Conservation (phyloP, 2,113 vertebrate species). For the Oncorhynchus mykiss region DNA sequence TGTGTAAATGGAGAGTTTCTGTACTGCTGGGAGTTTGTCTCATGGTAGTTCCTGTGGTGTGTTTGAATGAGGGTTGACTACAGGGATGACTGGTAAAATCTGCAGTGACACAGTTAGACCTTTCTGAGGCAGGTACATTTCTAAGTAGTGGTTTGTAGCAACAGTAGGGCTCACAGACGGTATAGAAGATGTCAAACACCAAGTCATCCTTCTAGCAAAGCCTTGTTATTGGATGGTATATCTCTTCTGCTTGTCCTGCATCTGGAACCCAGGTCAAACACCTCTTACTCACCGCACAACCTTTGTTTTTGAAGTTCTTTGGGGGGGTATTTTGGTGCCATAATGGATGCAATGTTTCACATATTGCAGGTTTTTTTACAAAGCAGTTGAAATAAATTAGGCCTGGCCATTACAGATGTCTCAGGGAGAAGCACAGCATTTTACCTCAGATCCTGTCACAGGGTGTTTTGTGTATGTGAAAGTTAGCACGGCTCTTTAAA, state of each 20-base stretch:
- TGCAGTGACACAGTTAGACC: neutral
- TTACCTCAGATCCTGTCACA: neutral
- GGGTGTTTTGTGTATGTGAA: constrained; percentile 2
- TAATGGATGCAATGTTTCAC: neutral
- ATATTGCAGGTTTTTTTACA: neutral
- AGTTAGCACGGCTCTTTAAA: constrained; percentile 11
- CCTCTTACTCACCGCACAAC: neutral
- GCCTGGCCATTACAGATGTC: constrained; percentile 34
- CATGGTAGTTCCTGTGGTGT: neutral
- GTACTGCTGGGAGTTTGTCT: neutral
- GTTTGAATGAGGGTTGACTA: neutral
- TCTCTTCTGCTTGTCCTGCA: neutral
- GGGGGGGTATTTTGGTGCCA: neutral
- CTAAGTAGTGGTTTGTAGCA: neutral
- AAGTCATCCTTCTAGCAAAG: neutral
- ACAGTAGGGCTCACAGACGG: neutral
- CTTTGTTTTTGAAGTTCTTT: neutral
- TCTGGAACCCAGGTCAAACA: neutral
- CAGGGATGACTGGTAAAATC: neutral
- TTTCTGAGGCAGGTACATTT: neutral
- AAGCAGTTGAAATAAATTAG: neutral
- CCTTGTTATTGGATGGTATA: too few relatives aligned
- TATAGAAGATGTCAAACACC: too few relatives aligned
- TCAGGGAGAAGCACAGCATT: constrained; percentile 28
- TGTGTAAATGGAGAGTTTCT: constrained; percentile 1